Percentiles rank a stretch among this genome's conserved stretches.
These are phyloP conservation scores for Sarcophaga bullata DNA, from an alignment of 1,140 invertebrate species.

Conservation along the genomic window DNA sequence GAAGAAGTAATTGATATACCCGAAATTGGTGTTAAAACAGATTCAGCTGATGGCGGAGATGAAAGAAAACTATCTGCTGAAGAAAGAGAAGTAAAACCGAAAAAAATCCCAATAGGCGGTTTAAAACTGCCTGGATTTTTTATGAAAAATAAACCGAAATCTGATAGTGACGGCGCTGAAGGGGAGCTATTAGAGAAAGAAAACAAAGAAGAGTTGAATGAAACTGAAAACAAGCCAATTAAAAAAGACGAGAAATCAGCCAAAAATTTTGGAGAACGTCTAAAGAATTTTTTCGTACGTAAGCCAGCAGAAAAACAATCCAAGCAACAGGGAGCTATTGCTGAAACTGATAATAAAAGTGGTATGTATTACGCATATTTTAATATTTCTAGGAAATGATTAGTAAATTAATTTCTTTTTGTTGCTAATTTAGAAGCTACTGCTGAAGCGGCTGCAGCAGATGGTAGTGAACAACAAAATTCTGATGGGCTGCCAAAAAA, in stretches of 20 bases:
- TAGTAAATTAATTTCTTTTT: neutral
- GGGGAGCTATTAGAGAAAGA: conserved; percentile 65
- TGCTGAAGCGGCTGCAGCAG: conserved; percentile 67
- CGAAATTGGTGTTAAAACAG: conserved; percentile 57
- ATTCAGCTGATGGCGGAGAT: conserved; percentile 67
- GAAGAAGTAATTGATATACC: conserved; percentile 36
- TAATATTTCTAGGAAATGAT: neutral
- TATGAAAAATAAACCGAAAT: conserved; percentile 75
- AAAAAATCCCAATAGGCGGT: conserved; percentile 83
- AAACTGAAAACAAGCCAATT: conserved; percentile 49
- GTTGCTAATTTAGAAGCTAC: conserved; percentile 54
- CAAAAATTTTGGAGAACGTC: conserved; percentile 55
- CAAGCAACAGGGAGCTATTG: conserved; percentile 50
- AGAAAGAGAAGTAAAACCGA: conserved; percentile 77
- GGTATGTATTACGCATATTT: conserved; percentile 48
- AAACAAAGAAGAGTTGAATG: conserved; percentile 53
- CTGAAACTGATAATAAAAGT: conserved; percentile 56
- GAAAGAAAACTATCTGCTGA: conserved; percentile 73
- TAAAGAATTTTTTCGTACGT: conserved; percentile 60
- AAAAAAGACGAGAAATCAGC: conserved; percentile 61
- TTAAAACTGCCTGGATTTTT: conserved; percentile 86
- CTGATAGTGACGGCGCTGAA: conserved; percentile 65
- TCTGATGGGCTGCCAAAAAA: conserved; percentile 55
- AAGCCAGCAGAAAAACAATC: conserved; percentile 57
- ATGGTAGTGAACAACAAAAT: conserved; percentile 48